Evolutionary conservation across 2,113 vertebrate genomes (phyloP), one percentile per base, ranked within the genome.

Genomic region (Notechis scutatus): DNA sequence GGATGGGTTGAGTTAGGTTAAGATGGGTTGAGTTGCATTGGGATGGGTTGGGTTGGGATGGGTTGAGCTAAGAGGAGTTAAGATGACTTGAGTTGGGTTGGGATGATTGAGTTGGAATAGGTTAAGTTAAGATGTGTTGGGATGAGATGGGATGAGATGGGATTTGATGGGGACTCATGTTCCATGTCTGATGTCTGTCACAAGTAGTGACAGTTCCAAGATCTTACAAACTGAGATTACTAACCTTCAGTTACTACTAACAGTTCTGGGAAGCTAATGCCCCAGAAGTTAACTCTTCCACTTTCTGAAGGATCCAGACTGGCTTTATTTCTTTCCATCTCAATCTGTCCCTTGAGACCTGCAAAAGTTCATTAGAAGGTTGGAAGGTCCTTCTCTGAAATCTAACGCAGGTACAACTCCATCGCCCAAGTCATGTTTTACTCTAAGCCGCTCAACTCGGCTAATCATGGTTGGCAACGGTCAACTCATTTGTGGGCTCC

Each of bases 401-500:
- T 20, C 69, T 89, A 87, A 85, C 93, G 92, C 29, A 14, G 42
- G 45, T n/a, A 12, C 5, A 18, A 2, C 56, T 91, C 94, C 88
- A 92, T 47, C 85, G 34, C 1, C 52, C 10, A 1, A 93, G 59
- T 64, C 92, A 29, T 4, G 20, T 50, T 94, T 95, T 39, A 54
- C 92, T 81, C 90, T 85, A 93, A 93, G 81, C 86, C 59, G 5
- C 69, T 92, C 85, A 5, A 91, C 59, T 92, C 59, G 39, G 45
- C 92, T 11, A 0, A 8, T 92, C 15, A 91, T 0, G 0, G 91
- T 96, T 45, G 0, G 96, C 93, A 92, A 96, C 95, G 92, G 92
- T 94, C 93, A 91, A 92, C 64, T 92, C 95, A 95, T 96, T 92
- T 91, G 93, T 94, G 96, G 95, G 69, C 96, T 97, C 96, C 96